phyloP scores from a whole-genome alignment of 2,888 invertebrate genomes.

The Ceramica pisi region DNA sequence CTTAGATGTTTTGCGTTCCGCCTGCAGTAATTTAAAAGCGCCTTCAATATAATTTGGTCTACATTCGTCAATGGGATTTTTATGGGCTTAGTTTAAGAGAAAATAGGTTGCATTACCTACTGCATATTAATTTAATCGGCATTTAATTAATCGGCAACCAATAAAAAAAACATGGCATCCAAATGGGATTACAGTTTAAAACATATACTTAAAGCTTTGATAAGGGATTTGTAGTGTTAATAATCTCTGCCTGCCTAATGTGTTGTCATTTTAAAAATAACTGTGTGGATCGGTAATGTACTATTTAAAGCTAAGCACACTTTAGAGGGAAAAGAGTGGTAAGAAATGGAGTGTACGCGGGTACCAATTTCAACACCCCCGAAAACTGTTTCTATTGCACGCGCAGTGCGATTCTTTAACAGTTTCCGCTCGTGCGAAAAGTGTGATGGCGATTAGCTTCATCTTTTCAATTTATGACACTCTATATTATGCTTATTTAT shows the following conservation, averaged over 20 bases:
- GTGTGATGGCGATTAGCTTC: too few species aligned
- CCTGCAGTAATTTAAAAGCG: neutral
- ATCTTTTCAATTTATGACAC: too few species aligned
- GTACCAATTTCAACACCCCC: too few species aligned
- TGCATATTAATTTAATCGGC: neutral
- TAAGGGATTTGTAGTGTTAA: constrained; percentile 4
- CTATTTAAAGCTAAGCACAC: constrained; percentile 39
- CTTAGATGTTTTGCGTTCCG: neutral
- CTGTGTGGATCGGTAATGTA: constrained; percentile 39
- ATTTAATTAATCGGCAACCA: neutral
- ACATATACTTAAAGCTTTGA: neutral
- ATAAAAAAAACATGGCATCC: neutral
- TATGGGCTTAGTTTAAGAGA: neutral
- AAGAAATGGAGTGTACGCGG: constrained; percentile 17
- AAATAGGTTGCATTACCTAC: neutral
- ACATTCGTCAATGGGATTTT: neutral
- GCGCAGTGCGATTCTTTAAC: too few species aligned
- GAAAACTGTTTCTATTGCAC: too few species aligned
- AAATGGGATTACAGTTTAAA: constrained; percentile 38
- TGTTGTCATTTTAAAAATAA: constrained; percentile 46
- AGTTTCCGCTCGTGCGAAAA: too few species aligned
- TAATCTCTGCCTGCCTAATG: neutral
- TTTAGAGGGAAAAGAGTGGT: neutral
- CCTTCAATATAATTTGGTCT: neutral
- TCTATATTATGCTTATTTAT: too few species aligned